A percentile compares a stretch with the other conserved stretches of the same genome.
Evolutionary conservation across 2,888 invertebrate genomes (phyloP).

Genomic region (Acanthoscelides obtectus): DNA sequence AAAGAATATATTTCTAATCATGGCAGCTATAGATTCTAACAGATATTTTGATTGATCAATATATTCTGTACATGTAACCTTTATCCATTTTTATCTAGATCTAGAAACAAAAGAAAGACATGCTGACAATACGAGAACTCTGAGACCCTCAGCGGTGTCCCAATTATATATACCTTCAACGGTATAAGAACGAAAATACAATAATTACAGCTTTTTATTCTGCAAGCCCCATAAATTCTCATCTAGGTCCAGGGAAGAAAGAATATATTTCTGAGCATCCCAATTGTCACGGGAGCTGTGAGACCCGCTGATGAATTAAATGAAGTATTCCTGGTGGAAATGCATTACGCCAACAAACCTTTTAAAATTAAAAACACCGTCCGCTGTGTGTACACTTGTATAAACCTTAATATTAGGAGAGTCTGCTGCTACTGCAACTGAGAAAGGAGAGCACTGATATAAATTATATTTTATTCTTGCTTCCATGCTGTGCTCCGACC

Average conservation of each 20-base stretch:
- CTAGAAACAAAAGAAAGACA: too few relatives aligned
- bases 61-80: too few relatives aligned
- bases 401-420: conserved; percentile 31
- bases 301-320: neutral
- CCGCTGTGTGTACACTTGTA: conserved; percentile 27
- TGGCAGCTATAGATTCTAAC: too few relatives aligned
- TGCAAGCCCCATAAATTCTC: too few relatives aligned
- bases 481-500: neutral
- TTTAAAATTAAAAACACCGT: neutral
- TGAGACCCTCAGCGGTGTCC: too few relatives aligned
- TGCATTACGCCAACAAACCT: neutral
- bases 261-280: neutral
- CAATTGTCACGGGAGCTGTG: neutral
- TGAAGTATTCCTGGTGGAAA: neutral
- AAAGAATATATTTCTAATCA: too few relatives aligned
- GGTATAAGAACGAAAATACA: too few relatives aligned
- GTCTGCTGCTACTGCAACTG: conserved; percentile 27
- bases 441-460: conserved; percentile 28
- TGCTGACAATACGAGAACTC: too few relatives aligned
- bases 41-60: too few relatives aligned
- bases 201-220: too few relatives aligned
- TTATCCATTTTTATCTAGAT: too few relatives aligned
- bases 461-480: conserved; percentile 22
- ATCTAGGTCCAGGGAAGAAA: neutral
- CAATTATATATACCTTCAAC: too few relatives aligned